These are phyloP conservation scores for Leptosomus discolor DNA, from an alignment of 2,113 vertebrate species.

Conservation along the genomic window DNA sequence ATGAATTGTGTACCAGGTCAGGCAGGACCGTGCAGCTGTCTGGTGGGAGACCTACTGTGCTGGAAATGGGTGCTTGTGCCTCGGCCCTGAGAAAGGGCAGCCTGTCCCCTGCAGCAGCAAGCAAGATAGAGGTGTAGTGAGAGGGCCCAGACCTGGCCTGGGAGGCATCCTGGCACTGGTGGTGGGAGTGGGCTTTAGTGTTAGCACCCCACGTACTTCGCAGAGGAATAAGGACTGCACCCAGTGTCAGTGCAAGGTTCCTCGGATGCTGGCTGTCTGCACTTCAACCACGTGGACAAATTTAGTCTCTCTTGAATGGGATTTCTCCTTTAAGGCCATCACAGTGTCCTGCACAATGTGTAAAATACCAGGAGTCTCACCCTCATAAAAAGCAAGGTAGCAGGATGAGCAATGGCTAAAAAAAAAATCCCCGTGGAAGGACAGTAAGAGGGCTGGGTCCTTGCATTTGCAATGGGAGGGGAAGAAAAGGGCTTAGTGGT, in stretches of 20 bases:
- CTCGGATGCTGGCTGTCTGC: not conserved
- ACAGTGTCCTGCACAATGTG: not conserved
- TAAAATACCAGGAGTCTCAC: not conserved
- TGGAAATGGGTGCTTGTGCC: not conserved
- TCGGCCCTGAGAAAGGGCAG: not conserved
- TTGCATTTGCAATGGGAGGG: not conserved
- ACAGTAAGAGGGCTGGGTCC: not conserved
- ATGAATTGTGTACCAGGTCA: not conserved
- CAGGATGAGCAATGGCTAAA: not conserved
- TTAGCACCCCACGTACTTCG: not conserved
- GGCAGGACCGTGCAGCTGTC: not conserved
- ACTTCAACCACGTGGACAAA: not conserved
- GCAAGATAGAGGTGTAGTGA: not conserved
- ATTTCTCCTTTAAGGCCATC: not conserved
- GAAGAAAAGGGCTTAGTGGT: constrained; percentile 60
- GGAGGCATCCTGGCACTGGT: fast-evolving
- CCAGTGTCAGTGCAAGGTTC: not conserved
- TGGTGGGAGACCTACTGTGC: fast-evolving
- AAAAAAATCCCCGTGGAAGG: not conserved
- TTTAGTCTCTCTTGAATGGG: not conserved
- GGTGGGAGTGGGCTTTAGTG: not conserved
- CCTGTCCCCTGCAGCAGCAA: not conserved
- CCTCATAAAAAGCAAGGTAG: not conserved
- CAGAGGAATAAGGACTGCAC: not conserved
- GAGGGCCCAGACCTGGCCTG: not conserved